These are phyloP conservation scores for Spermophilus dauricus DNA, from an alignment of 2,113 vertebrate genomes.

Conservation along the genomic window DNA sequence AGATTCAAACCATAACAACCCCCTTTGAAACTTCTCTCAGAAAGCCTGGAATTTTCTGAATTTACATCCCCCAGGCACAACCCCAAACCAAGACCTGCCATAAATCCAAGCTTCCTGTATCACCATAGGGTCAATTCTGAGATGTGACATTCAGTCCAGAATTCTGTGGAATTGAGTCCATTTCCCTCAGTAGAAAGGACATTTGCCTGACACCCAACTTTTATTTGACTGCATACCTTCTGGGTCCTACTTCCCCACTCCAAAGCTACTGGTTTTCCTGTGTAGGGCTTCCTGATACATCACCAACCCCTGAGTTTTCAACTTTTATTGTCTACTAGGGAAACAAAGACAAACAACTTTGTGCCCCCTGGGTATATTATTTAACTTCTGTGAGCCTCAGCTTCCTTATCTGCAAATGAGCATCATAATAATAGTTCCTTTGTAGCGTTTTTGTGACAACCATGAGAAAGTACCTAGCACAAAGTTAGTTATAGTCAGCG, in stretches of 20 bases:
- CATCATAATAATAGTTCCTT: background rate
- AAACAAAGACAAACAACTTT: background rate
- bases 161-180: background rate
- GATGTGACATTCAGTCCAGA: background rate
- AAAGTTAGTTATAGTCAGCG: background rate
- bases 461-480: background rate
- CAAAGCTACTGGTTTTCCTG: background rate
- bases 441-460: background rate
- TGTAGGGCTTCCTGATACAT: background rate
- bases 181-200: background rate
- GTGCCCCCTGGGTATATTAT: background rate
- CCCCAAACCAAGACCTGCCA: background rate
- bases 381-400: background rate
- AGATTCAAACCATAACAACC: too few relatives aligned
- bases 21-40: background rate
- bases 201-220: background rate
- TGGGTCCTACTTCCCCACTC: background rate
- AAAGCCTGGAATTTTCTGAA: background rate
- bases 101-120: background rate
- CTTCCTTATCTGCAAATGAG: background rate
- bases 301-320: background rate
- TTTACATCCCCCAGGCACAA: background rate
- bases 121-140: background rate
- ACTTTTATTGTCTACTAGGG: background rate
- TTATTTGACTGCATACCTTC: background rate